A percentile compares a stretch with the other conserved stretches of the same genome.
These are phyloP conservation scores for Drosophila arawakana DNA, from an alignment of 1,140 invertebrate species.

Conservation along the genomic window DNA sequence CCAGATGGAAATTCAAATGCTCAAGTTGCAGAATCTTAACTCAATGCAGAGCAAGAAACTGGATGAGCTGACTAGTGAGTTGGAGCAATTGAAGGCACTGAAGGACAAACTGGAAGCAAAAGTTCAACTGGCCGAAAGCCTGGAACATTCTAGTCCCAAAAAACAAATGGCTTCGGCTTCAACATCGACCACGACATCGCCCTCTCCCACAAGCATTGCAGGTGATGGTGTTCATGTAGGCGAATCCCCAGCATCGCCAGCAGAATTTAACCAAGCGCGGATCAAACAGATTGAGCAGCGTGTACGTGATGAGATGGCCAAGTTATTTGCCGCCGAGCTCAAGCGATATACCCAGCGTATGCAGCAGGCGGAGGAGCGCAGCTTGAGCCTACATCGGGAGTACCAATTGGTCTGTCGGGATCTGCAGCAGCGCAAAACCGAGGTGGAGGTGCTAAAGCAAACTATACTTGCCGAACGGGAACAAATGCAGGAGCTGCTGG, in stretches of 20 bases:
- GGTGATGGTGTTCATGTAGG: background rate
- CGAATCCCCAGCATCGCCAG: constrained; percentile 33
- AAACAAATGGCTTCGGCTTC: background rate
- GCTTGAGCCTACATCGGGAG: constrained; percentile 85
- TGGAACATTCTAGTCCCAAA: constrained; percentile 41
- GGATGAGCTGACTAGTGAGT: constrained; percentile 43
- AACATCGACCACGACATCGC: no score
- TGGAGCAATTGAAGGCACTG: constrained; percentile 53
- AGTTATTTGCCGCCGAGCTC: constrained; percentile 86
- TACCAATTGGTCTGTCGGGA: constrained; percentile 85
- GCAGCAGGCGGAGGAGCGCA: constrained; percentile 85
- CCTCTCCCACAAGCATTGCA: background rate
- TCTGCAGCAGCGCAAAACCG: constrained; percentile 80
- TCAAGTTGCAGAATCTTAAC: constrained; percentile 70
- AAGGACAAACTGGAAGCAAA: constrained; percentile 57
- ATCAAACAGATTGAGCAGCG: constrained; percentile 79
- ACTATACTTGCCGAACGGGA: constrained; percentile 86
- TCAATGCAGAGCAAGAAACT: constrained; percentile 65
- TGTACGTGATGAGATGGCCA: constrained; percentile 86
- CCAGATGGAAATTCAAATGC: constrained; percentile 74
- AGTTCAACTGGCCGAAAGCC: constrained; percentile 84
- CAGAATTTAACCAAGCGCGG: constrained; percentile 54
- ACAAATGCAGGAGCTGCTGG: constrained; percentile 85
- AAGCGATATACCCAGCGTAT: constrained; percentile 85
- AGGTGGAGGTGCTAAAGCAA: constrained; percentile 86